Conservation (phyloP, 2,888 invertebrate species). For the Lobophora halterata region DNA sequence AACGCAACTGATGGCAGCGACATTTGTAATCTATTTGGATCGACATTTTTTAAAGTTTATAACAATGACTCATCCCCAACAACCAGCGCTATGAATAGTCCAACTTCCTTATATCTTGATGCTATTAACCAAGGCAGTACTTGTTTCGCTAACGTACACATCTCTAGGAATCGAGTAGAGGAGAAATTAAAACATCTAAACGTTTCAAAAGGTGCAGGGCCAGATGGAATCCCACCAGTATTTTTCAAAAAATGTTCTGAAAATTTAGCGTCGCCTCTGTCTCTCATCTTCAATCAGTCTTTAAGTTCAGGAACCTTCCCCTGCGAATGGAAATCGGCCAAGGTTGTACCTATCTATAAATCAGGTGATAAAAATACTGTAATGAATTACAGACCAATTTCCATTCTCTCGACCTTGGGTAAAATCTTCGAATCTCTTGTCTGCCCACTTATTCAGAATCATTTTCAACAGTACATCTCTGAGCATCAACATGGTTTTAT, state of each 20-base stretch:
- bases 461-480: background rate
- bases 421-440: constrained; percentile 2
- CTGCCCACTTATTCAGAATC: background rate
- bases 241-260: too few relatives aligned
- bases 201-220: constrained; percentile 10
- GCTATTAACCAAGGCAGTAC: background rate
- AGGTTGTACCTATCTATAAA: constrained; percentile 5
- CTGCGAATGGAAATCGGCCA: constrained; percentile 2
- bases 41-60: background rate
- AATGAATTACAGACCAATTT: constrained; percentile 9
- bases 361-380: constrained; percentile 1
- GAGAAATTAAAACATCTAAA: constrained; percentile 2
- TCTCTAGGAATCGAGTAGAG: too few relatives aligned
- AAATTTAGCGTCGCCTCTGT: background rate
- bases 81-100: background rate
- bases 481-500: constrained; percentile 2
- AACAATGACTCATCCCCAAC: too few relatives aligned
- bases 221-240: constrained; percentile 7
- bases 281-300: constrained; percentile 6
- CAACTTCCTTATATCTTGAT: background rate
- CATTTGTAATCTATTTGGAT: background rate
- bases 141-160: background rate
- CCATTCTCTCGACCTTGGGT: background rate
- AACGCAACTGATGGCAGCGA: background rate
- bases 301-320: constrained; percentile 1